Conservation (phyloP, 2,113 vertebrate genomes). For the Thermophis baileyi region DNA sequence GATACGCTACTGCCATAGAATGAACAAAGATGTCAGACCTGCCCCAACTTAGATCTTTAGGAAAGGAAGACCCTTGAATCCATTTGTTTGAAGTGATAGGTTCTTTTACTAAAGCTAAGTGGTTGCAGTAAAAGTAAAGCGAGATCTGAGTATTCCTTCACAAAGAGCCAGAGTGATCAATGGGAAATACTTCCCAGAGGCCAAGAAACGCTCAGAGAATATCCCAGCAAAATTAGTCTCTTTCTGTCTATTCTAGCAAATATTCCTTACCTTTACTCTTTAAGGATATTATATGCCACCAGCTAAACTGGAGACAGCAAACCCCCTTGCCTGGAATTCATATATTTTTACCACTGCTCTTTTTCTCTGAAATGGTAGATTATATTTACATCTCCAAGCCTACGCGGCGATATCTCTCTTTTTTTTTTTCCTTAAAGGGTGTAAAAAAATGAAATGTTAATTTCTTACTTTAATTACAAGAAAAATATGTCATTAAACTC, state of each 20-base stretch:
- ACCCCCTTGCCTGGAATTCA: not conserved
- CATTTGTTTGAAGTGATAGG: not conserved
- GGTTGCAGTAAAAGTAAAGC: not conserved
- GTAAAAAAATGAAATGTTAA: slow-evolving; percentile 16
- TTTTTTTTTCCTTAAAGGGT: not conserved
- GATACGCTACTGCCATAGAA: not conserved
- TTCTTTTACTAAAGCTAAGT: not conserved
- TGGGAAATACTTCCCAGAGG: not conserved
- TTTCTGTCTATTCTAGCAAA: not conserved
- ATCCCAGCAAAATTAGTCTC: not conserved
- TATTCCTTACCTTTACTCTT: not conserved
- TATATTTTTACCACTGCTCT: not conserved
- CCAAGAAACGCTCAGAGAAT: not conserved
- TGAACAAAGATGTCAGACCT: not conserved
- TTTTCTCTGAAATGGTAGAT: slow-evolving; percentile 16
- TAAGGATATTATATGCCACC: not conserved
- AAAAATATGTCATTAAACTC: slow-evolving; percentile 46
- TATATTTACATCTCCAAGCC: slow-evolving; percentile 21
- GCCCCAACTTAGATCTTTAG: not conserved
- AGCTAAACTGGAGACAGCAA: not conserved
- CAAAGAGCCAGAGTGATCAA: not conserved
- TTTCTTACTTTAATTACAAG: slow-evolving; percentile 20
- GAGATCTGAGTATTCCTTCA: not conserved
- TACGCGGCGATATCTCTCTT: not conserved
- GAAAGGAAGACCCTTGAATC: not conserved